Evolutionary conservation across 2,797 vertebrate species (phyloP).

Genomic region (Manis pentadactyla): DNA sequence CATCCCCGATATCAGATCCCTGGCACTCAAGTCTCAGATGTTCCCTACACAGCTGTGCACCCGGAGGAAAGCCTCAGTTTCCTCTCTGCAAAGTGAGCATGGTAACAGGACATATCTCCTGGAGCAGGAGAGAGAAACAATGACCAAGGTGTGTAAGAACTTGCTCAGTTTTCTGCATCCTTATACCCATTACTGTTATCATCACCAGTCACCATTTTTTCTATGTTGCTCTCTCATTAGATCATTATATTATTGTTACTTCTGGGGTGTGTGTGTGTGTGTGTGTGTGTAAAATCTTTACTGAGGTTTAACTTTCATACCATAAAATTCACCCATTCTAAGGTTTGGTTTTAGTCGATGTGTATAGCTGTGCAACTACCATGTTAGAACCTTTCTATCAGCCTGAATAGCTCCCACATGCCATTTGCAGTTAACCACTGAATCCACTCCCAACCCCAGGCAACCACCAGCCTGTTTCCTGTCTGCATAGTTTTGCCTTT

Average conservation of each 20-base stretch:
- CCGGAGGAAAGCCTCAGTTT: neutral
- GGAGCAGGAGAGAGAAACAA: neutral
- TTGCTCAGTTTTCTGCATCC: rapidly evolving
- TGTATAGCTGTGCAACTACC: neutral
- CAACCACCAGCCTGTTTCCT: neutral
- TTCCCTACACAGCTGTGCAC: neutral
- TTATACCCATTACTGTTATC: neutral
- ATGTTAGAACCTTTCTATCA: neutral
- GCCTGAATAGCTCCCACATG: neutral
- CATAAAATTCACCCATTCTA: neutral
- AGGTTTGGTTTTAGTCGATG: neutral
- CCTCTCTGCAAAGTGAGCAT: neutral
- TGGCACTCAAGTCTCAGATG: neutral
- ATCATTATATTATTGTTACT: neutral
- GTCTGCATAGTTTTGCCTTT: neutral
- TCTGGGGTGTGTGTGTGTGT: neutral
- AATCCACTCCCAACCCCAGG: neutral
- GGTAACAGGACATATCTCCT: rapidly evolving
- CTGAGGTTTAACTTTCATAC: neutral
- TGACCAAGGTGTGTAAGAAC: neutral
- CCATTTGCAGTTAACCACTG: neutral
- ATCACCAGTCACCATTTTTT: neutral
- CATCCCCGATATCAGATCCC: neutral
- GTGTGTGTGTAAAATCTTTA: neutral
- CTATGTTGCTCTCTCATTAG: neutral